Evolutionary conservation across 2,888 invertebrate species (phyloP).

Genomic region (Ischnus inquisitorius): DNA sequence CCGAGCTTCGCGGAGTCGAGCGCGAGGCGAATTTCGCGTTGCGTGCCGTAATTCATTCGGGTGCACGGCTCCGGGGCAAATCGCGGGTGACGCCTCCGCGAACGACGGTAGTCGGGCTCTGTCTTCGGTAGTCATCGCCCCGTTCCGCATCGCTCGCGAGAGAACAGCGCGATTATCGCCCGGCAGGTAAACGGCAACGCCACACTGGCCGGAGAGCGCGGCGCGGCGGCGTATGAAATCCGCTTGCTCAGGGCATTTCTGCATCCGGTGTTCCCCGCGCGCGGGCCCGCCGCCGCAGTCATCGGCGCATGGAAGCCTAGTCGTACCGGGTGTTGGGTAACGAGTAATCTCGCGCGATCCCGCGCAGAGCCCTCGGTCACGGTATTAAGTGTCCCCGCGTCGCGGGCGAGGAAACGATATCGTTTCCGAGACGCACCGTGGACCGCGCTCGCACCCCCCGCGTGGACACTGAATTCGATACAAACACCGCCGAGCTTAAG

Average conservation of each 20-base stretch:
- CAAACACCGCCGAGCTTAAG: slow-evolving; percentile 1
- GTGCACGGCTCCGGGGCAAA: slow-evolving; percentile 55
- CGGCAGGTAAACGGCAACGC: slow-evolving; percentile 4
- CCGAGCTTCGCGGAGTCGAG: background rate
- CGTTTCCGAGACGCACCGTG: slow-evolving; percentile 10
- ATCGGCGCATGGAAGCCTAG: slow-evolving; percentile 34
- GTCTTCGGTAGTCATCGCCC: slow-evolving; percentile 21
- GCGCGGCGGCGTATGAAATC: slow-evolving; percentile 58
- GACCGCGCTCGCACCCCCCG: too few species aligned
- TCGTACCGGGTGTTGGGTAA: slow-evolving; percentile 73
- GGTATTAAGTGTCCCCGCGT: background rate
- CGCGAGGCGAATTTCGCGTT: slow-evolving; percentile 40
- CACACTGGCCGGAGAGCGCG: slow-evolving; percentile 9
- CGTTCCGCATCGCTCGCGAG: slow-evolving; percentile 39
- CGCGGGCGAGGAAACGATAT: slow-evolving; percentile 16
- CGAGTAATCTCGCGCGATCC: slow-evolving; percentile 71
- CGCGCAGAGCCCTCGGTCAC: slow-evolving; percentile 39
- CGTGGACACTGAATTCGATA: background rate
- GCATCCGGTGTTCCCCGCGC: slow-evolving; percentile 76
- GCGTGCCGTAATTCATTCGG: slow-evolving; percentile 50
- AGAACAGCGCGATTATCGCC: slow-evolving; percentile 48
- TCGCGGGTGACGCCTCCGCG: slow-evolving; percentile 64
- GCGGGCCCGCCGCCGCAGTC: background rate
- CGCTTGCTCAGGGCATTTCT: slow-evolving; percentile 75
- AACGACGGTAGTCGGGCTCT: slow-evolving; percentile 52